Evolutionary conservation across 2,797 vertebrate species (phyloP), one percentile per base, ranked within the genome.

Genomic region (Cyprinodon diabolis): DNA sequence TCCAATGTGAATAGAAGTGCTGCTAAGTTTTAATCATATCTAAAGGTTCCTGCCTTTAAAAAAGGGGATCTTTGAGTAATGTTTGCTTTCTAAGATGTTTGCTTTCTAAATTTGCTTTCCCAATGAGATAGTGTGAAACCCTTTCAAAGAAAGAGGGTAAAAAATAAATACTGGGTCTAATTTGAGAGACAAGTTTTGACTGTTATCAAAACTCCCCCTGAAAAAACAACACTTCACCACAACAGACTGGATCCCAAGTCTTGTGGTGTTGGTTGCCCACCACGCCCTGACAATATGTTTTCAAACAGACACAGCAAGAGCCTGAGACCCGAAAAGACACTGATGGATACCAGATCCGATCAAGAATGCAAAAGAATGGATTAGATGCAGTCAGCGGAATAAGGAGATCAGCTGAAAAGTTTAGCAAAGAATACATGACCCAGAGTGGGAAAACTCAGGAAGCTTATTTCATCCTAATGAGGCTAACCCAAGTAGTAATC

Each of bases 201-300:
- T 81, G 72, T 86, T 75, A 84, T 62, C 60, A 75, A 82, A 77
- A 84, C 77, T 84, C 81, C 87, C 85, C 79, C 89, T 89, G 90
- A 90, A 78, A 89, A 88, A 88, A 84, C 81, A 84, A 71, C 66
- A 69, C 74, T 66, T 60, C 87, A 91, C 90, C 87, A 92, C 91
- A 91, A 91, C 89, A 93, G 91, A 93, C 75, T 86, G 90, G 76
- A 65, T 78, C 79, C 88, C 85, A 76, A 81, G 87, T 82, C 85
- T 84, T 84, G 88, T 86, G 88, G 81, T 93, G 85, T 84, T 66
- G 8, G 65, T 54, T 84, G 86, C 89, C 91, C 87, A 90, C 90
- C 91, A 91, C 91, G 57, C 90, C 89, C 91, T 84, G 82, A 89
- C 88, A 84, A 88, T 90, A 80, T 87, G 87, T 90, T 89, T 90